Conservation (phyloP, 2,888 invertebrate species). For the Scrobipalpa atriplicella region DNA sequence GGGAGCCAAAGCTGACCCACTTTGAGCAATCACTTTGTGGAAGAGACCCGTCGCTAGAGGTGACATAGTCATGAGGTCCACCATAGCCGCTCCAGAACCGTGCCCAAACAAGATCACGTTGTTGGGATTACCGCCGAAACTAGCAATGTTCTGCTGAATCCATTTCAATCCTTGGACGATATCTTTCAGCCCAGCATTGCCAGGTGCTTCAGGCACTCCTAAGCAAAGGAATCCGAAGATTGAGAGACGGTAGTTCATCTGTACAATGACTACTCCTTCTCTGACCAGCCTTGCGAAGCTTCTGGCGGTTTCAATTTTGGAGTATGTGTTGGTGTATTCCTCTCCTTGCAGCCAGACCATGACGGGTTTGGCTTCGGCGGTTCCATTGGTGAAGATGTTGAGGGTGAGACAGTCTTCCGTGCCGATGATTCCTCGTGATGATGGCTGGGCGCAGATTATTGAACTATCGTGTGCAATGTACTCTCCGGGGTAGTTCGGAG, state of each 20-base stretch:
- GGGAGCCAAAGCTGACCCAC: slow-evolving; percentile 69
- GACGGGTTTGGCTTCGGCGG: slow-evolving; percentile 60
- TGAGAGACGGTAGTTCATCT: slow-evolving; percentile 87
- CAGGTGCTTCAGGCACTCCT: slow-evolving; percentile 84
- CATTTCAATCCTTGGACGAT: slow-evolving; percentile 90
- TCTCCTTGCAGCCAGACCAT: slow-evolving; percentile 69
- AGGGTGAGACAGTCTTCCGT: slow-evolving; percentile 69
- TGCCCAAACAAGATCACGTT: slow-evolving; percentile 92
- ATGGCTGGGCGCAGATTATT: slow-evolving; percentile 59
- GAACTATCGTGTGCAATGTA: slow-evolving; percentile 46
- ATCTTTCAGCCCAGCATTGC: slow-evolving; percentile 94
- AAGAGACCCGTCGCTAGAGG: slow-evolving; percentile 53
- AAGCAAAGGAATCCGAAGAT: slow-evolving; percentile 88
- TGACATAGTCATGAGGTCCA: slow-evolving; percentile 67
- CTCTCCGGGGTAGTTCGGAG: slow-evolving; percentile 45
- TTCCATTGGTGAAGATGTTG: slow-evolving; percentile 59
- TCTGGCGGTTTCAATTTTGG: slow-evolving; percentile 43
- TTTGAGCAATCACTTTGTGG: slow-evolving; percentile 67
- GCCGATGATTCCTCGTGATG: slow-evolving; percentile 58
- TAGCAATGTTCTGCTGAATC: slow-evolving; percentile 87
- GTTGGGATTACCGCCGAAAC: slow-evolving; percentile 89
- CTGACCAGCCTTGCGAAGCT: slow-evolving; percentile 84
- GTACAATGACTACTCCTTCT: slow-evolving; percentile 84
- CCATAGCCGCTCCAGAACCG: slow-evolving; percentile 87
- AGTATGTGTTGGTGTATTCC: slow-evolving; percentile 52